Evolutionary conservation across 1,140 invertebrate species (phyloP).

Genomic region (Scaptomyza montana): DNA sequence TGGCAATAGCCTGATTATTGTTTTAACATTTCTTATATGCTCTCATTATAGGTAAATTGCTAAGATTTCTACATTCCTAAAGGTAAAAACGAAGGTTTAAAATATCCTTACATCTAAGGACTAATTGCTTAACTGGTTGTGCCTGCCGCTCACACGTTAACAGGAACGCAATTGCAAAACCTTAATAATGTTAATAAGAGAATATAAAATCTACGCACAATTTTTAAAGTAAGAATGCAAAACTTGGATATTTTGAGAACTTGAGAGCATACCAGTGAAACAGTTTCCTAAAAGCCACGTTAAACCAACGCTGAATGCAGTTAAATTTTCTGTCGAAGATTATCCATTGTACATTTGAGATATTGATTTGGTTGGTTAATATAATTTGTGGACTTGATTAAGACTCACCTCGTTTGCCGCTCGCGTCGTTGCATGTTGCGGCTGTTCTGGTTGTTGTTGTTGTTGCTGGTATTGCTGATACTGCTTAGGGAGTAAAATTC

Average conservation of each 20-base stretch:
- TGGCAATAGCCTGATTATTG: too few species aligned
- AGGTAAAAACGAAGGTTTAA: too few species aligned
- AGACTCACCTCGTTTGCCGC: slow-evolving; percentile 73
- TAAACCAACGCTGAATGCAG: slow-evolving; percentile 22
- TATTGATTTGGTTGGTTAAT: not conserved
- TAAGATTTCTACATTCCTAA: too few species aligned
- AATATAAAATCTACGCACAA: slow-evolving; percentile 11
- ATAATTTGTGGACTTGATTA: not conserved
- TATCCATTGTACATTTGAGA: slow-evolving; percentile 2
- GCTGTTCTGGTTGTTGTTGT: slow-evolving; percentile 22
- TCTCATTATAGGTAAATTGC: too few species aligned
- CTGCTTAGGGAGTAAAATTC: slow-evolving; percentile 18
- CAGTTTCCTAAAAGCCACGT: slow-evolving; percentile 12
- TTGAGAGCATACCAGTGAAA: slow-evolving; percentile 9
- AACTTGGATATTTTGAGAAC: not conserved
- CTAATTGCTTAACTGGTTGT: too few species aligned
- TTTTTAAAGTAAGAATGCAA: not conserved
- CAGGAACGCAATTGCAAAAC: too few species aligned
- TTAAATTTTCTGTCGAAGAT: slow-evolving; percentile 14
- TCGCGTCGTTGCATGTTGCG: slow-evolving; percentile 70
- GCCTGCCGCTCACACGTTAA: too few species aligned
- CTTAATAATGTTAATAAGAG: too few species aligned
- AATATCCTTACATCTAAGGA: too few species aligned
- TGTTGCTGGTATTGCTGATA: slow-evolving; percentile 22
- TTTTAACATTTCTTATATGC: too few species aligned